Evolutionary conservation across 2,888 invertebrate species (phyloP), one percentile per base, ranked within the genome.

Genomic region (Cremastinae sp.): DNA sequence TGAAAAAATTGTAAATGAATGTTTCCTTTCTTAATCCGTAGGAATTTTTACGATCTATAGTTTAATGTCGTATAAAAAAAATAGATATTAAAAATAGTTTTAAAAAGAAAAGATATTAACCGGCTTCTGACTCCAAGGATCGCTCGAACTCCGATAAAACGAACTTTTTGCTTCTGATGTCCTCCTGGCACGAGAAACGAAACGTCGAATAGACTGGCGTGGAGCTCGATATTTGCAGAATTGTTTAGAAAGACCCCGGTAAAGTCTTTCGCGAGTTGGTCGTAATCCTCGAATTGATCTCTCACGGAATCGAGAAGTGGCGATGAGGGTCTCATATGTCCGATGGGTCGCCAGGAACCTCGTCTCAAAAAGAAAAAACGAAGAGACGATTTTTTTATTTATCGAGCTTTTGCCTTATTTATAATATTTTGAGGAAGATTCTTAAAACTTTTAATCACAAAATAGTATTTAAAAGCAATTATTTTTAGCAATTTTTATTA

Each of bases 281-380:
- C 97, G 90, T 97, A 97, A 90, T 97, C 96, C 90, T 97, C 97
- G 88, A 97, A 97, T 87, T 96, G 95, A 91, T 97, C 97, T 83
- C 97, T 92, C 45, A 97, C 97, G 3, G 97, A 97, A 90, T 98
- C 97, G 81, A 97, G 91, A 41, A 98, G 92, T 0, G 97, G 97
- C 16, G 97, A 97, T 0, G 97, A 97, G 0, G 97, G 97, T 85
- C 97, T 92, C 97, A 97, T 97, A 90, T 97, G 97, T 61, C 95
- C 97, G 80, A 97, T 97, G 10, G 97, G 97, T 84, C 97, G 93
- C 97, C 97, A 97, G 5, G 97, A 97, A 56, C 96, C 96, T 66
- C 93, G 90, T 81, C 93, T 92, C 80, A 53, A 47, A 20, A 0
- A 69, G 10, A 35, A n/a, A 66, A 18, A 71, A 53, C 45, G 12